These are phyloP conservation scores for Solen grandis DNA, from an alignment of 1,140 invertebrate genomes.

Conservation along the genomic window DNA sequence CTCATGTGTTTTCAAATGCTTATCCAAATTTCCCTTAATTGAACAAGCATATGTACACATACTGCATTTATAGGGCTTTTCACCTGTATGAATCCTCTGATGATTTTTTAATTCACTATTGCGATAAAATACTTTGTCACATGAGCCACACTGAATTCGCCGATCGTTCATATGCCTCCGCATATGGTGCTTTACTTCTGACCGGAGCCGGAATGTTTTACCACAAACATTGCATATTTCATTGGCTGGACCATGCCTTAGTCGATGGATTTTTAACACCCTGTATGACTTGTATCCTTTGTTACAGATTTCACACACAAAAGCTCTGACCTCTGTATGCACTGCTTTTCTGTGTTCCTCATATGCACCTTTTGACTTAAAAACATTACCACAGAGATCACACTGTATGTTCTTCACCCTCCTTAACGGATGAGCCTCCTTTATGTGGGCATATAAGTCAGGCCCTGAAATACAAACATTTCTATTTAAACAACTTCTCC, in stretches of 20 bases:
- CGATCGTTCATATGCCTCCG: slow-evolving; percentile 45
- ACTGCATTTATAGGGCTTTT: slow-evolving; percentile 43
- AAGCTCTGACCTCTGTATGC: slow-evolving; percentile 35
- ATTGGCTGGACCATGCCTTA: slow-evolving; percentile 39
- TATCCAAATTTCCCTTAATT: slow-evolving; percentile 52
- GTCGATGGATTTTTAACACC: slow-evolving; percentile 50
- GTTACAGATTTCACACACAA: slow-evolving; percentile 43
- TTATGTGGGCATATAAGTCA: slow-evolving; percentile 46
- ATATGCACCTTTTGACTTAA: slow-evolving; percentile 47
- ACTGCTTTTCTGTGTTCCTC: slow-evolving; percentile 50
- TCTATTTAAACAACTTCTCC: background rate
- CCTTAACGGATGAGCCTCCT: slow-evolving; percentile 38
- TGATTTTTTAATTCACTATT: slow-evolving; percentile 54
- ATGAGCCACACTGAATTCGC: slow-evolving; percentile 41
- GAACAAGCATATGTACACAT: slow-evolving; percentile 44
- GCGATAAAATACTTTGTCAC: slow-evolving; percentile 54
- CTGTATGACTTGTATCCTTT: slow-evolving; percentile 48
- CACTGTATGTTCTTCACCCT: slow-evolving; percentile 44
- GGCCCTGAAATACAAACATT: slow-evolving; percentile 26
- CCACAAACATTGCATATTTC: slow-evolving; percentile 50
- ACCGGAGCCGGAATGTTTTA: slow-evolving; percentile 35
- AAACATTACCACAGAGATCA: slow-evolving; percentile 48
- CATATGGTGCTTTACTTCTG: slow-evolving; percentile 52
- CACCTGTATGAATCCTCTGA: slow-evolving; percentile 46
- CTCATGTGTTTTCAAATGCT: slow-evolving; percentile 40